Percentiles rank a stretch among this genome's conserved stretches.
These are phyloP conservation scores for Pteromalus puparum DNA, from an alignment of 1,140 invertebrate species.

Conservation along the genomic window DNA sequence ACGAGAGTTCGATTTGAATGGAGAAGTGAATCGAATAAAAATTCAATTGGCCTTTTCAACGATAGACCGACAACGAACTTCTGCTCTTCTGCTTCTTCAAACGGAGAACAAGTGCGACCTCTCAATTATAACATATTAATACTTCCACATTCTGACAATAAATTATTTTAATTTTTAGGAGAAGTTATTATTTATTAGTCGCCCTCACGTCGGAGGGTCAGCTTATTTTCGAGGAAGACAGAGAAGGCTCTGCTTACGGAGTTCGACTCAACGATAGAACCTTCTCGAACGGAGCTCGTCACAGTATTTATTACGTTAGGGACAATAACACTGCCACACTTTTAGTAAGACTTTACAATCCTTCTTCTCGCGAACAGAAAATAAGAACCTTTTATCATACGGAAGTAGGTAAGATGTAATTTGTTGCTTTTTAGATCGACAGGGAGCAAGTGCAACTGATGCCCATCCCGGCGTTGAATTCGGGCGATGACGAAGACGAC, in stretches of 20 bases:
- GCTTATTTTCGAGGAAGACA: conserved; percentile 89
- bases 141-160: too few species aligned
- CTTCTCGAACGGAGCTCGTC: conserved; percentile 88
- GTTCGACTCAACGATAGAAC: conserved; percentile 84
- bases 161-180: conserved; percentile 71
- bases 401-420: background rate
- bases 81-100: conserved; percentile 85
- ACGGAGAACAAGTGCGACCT: conserved; percentile 83
- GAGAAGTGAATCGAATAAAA: conserved; percentile 84
- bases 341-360: conserved; percentile 68
- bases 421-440: conserved; percentile 78
- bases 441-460: conserved; percentile 82
- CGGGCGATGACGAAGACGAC: conserved; percentile 76
- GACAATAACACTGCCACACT: conserved; percentile 83
- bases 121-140: background rate
- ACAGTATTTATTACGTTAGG: conserved; percentile 90
- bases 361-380: too few species aligned
- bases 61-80: conserved; percentile 84
- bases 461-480: conserved; percentile 80
- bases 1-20: conserved; percentile 83
- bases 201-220: conserved; percentile 88
- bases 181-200: conserved; percentile 88
- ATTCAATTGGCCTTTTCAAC: conserved; percentile 90
- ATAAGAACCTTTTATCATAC: too few species aligned
- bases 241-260: conserved; percentile 83